Base-by-base conservation (phyloP, 2,113 vertebrate species). In the Sardina pilchardus region DNA sequence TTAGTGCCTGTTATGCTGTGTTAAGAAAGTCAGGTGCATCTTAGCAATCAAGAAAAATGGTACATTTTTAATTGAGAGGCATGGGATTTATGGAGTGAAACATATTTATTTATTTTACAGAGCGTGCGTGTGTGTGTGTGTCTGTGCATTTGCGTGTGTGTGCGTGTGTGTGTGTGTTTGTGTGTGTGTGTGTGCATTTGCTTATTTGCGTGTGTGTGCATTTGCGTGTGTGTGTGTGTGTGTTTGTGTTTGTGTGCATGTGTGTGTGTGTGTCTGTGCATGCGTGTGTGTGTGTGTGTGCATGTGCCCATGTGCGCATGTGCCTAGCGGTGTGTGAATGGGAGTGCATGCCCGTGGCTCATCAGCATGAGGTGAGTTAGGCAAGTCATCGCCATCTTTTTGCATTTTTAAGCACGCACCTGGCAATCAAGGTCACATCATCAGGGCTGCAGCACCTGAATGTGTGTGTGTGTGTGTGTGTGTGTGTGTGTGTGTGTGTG, bases 231-330 rank as follows among this genome's bases (percentile, higher is more conserved):
- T 14, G 53, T 14, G 53, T 21, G 53, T 21, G 59, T n/a, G n/a
- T n/a, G 21, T n/a, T 1, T n/a, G 53, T 21, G 53, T 21, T 7
- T 8, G 59, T 3, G 48, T 14, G 48, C 1, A 17, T 14, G 48
- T 14, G 48, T 14, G 48, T 14, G 48, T 43, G 88, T 86, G 88
- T 90, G 89, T 34, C 39, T 43, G 81, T 42, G 81, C 43, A 36
- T 42, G 81, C 43, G 81, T 42, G 36, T 1, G 81, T 42, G 81
- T 43, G 81, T 42, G 81, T 42, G 26, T 36, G 82, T 59, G 48
- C 39, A 30, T 83, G 82, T 83, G 82, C 36, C 48, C 39, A 48
- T 36, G 48, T 56, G 82, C 8, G 47, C 19, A 30, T 24, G 36
- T 34, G 67, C 45, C 59, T 80, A 42, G 47, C 4, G 39, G 39